Conservation (phyloP, 1,140 invertebrate species). For the Conus ventricosus region DNA sequence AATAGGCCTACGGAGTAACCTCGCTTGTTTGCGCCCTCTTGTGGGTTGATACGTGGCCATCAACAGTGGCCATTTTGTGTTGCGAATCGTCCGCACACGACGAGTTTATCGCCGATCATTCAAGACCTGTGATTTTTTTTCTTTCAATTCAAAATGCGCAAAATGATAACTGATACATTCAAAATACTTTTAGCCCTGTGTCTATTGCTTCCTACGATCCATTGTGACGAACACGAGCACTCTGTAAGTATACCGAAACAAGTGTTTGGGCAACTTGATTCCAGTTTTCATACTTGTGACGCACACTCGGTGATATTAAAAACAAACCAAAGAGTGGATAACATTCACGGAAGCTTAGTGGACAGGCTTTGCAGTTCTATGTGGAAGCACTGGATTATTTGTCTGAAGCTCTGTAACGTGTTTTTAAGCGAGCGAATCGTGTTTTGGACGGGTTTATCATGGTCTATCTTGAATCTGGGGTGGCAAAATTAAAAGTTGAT, state of each 20-base stretch:
- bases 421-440: too few species aligned
- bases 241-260: slow-evolving; percentile 55
- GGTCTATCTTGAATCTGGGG: too few species aligned
- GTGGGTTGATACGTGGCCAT: slow-evolving; percentile 63
- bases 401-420: too few species aligned
- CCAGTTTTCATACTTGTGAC: too few species aligned
- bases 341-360: too few species aligned
- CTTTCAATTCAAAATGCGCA: slow-evolving; percentile 6
- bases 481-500: too few species aligned
- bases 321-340: too few species aligned
- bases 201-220: slow-evolving; percentile 40
- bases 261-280: too few species aligned
- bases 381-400: too few species aligned
- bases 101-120: slow-evolving; percentile 41
- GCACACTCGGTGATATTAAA: too few species aligned
- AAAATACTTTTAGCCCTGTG: slow-evolving; percentile 39
- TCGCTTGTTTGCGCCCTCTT: slow-evolving; percentile 45
- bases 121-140: slow-evolving; percentile 12
- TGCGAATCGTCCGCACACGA: slow-evolving; percentile 1
- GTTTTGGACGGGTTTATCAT: too few species aligned
- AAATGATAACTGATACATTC: slow-evolving; percentile 53
- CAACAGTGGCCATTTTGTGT: slow-evolving; percentile 56
- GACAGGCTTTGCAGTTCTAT: too few species aligned
- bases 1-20: background rate
- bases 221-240: slow-evolving; percentile 66